phyloP scores from a whole-genome alignment of 37 sponge, comb jelly and placozoan species.

The Haliclona indistincta region DNA sequence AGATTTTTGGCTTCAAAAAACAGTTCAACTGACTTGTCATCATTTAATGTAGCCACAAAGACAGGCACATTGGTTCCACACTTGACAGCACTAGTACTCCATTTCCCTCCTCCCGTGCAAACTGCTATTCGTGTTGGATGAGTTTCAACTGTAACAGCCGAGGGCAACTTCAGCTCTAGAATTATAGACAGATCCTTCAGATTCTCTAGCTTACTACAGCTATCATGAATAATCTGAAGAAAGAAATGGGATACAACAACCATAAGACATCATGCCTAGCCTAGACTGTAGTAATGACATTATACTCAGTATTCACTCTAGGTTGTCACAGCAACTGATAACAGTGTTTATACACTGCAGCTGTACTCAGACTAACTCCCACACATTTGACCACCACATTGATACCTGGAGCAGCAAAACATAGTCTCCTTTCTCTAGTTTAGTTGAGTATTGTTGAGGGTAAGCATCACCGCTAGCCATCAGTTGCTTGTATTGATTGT shows the following conservation, averaged over 20 bases:
- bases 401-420: conserved; percentile 60
- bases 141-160: conserved; percentile 49
- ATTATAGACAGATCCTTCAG: conserved; percentile 65
- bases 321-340: not conserved
- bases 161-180: conserved; percentile 62
- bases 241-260: not conserved
- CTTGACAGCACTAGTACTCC: conserved; percentile 1
- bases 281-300: not conserved
- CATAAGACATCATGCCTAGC: not conserved
- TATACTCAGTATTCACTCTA: not conserved
- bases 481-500: conserved; percentile 69
- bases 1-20: not conserved
- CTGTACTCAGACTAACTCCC: not conserved
- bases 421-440: conserved; percentile 80
- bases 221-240: conserved; percentile 55
- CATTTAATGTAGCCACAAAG: conserved; percentile 38
- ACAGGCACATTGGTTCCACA: conserved; percentile 42
- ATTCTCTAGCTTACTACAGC: conserved; percentile 26
- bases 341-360: not conserved
- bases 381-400: not conserved
- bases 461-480: conserved; percentile 82
- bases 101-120: conserved; percentile 25
- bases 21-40: conserved; percentile 70
- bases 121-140: conserved; percentile 11
- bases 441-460: conserved; percentile 51